Evolutionary conservation across 2,888 invertebrate genomes (phyloP), one percentile per base, ranked within the genome.

Genomic region (Eucriotettix oculatus): DNA sequence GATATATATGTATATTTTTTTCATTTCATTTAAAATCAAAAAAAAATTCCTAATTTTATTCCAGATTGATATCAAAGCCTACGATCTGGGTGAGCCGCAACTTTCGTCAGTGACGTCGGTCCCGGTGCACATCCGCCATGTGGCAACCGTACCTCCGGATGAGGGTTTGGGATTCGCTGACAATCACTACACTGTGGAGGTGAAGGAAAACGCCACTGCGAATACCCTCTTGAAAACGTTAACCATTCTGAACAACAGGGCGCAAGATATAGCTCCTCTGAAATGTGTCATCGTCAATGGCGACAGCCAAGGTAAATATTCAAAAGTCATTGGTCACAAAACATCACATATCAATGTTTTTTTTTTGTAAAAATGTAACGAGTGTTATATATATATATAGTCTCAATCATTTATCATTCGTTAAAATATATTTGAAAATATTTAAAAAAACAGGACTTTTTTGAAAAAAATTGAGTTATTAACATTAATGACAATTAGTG

Each of bases 81-180:
- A 86, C 68, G 93, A 94, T 69, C 80, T 90, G 70, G 93, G 90
- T 1, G 90, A 88, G 54, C 93, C 90, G 0, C 86, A 87, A 67
- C 76, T 92, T 67, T 87, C 87, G 1, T 88, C 90, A 0, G 85
- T 89, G 0, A 84, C 86, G 10, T 87, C 87, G 3, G 80, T 94
- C 0, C 87, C 86, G 0, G 82, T 95, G 7, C 90, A 85, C 69
- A 87, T 94, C 14, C 84, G 88, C 58, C 91, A 90, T 70, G 83
- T 87, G 0, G 84, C 89, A 1, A 83, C 84, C 0, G 75, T 76
- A 1, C 74, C 80, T 1, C 81, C 82, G 9, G 55, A 40, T 40
- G 81, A 87, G 77, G 90, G 90, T 1, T 76, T 94, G 42, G 87
- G 93, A 1, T 95, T 95, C 70, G 88, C 89, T 10, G 93, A 94